phyloP scores from a whole-genome alignment of 2,888 invertebrate species.

The Phaedon cochleariae region DNA sequence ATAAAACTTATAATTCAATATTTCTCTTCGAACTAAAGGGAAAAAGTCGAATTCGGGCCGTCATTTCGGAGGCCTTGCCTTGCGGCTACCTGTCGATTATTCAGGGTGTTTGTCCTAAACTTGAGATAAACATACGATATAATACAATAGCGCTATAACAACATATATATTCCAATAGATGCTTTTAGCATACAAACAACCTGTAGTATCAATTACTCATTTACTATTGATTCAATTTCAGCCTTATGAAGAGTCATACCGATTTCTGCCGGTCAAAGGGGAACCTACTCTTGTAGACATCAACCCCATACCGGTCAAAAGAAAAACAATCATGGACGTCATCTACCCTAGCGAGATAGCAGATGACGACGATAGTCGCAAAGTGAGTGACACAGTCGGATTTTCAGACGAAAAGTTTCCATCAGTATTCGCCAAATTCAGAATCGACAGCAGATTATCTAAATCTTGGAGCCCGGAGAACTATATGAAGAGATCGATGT shows the following conservation, averaged over 20 bases:
- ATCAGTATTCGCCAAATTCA: conserved; percentile 51
- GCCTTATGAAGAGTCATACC: conserved; percentile 48
- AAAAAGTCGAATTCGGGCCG: too few species aligned
- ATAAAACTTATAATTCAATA: too few species aligned
- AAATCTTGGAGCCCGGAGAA: conserved; percentile 27
- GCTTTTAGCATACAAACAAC: too few species aligned
- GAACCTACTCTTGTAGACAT: conserved; percentile 46
- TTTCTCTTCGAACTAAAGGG: too few species aligned
- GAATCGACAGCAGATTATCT: conserved; percentile 48
- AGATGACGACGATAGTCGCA: conserved; percentile 28
- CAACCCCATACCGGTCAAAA: conserved; percentile 37
- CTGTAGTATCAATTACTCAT: too few species aligned
- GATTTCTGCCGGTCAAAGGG: conserved; percentile 46
- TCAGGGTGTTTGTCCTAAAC: too few species aligned
- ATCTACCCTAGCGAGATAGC: conserved; percentile 31
- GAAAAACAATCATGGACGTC: conserved; percentile 30
- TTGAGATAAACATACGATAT: too few species aligned
- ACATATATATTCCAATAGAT: too few species aligned
- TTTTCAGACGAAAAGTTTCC: conserved; percentile 46
- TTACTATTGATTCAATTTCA: conserved; percentile 31
- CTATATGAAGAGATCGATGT: conserved; percentile 30
- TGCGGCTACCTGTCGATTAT: too few species aligned
- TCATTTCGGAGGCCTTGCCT: too few species aligned
- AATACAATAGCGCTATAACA: too few species aligned
- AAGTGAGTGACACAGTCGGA: conserved; percentile 18